A percentile compares a stretch with the other conserved stretches of the same genome.
Conservation (phyloP, 2,888 invertebrate species). For the Penaeus monodon region DNA sequence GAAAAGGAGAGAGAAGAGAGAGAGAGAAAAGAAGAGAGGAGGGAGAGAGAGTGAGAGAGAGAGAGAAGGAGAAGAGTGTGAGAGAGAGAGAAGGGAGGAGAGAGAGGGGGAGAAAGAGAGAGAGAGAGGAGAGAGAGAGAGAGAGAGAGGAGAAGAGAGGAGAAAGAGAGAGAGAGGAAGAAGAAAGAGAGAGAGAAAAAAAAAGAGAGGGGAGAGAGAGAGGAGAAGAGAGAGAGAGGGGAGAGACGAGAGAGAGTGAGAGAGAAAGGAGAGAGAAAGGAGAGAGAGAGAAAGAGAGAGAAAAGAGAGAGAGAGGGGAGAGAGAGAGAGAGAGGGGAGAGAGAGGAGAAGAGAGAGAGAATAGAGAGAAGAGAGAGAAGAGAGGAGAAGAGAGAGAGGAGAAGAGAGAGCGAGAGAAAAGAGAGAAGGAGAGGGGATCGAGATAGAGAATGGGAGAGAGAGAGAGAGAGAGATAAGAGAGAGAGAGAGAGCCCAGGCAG, state of each 20-base stretch:
- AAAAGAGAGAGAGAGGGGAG: neutral
- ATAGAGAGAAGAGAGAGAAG: neutral
- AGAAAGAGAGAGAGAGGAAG: too few relatives aligned
- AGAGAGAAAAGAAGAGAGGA: neutral
- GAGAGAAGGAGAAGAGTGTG: too few relatives aligned
- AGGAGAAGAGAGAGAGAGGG: neutral
- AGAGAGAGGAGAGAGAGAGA: too few relatives aligned
- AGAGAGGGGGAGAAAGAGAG: too few relatives aligned
- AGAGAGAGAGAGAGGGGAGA: too few relatives aligned
- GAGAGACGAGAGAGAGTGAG: neutral
- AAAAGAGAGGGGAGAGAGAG: too few relatives aligned
- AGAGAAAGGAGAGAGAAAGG: neutral
- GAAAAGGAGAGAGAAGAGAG: neutral
- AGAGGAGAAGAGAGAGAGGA: neutral
- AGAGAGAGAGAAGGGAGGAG: too few relatives aligned
- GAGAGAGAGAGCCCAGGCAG: neutral
- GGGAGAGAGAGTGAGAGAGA: too few relatives aligned
- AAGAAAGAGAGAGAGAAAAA: too few relatives aligned
- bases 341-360: neutral
- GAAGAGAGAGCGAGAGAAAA: constrained; percentile 22
- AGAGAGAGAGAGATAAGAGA: neutral
- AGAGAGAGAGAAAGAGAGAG: too few relatives aligned
- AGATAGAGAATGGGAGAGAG: neutral
- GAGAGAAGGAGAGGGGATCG: neutral
- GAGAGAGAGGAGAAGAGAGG: too few relatives aligned